Evolutionary conservation across 2,113 vertebrate species (phyloP).

Genomic region (Mustela lutreola): DNA sequence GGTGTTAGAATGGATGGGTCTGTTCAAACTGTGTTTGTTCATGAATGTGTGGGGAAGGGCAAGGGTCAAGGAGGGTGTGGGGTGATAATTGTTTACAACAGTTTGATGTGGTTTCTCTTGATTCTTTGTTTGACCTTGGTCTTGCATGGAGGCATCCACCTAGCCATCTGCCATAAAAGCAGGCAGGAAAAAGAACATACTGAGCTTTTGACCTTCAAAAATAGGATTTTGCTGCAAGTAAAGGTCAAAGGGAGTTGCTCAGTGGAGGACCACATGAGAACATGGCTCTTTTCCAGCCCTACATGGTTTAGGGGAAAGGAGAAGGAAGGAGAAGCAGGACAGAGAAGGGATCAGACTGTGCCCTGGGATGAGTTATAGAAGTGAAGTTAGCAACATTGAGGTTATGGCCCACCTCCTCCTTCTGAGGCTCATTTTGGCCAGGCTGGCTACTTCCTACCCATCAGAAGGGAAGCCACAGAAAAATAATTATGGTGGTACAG

Average conservation of each 20-base stretch:
- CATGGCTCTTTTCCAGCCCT: not conserved
- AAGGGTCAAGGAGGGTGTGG: not conserved
- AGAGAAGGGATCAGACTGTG: not conserved
- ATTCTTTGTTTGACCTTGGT: not conserved
- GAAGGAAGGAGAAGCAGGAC: not conserved
- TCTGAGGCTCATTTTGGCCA: not conserved
- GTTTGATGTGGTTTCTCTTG: not conserved
- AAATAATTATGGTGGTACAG: fast-evolving
- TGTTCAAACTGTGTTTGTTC: not conserved
- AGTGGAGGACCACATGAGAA: not conserved
- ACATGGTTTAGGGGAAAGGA: not conserved
- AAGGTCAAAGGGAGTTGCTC: not conserved
- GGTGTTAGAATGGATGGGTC: not conserved
- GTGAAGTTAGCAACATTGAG: not conserved
- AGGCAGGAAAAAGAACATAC: not conserved
- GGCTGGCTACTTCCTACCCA: not conserved
- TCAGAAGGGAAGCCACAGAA: not conserved
- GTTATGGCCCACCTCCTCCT: not conserved
- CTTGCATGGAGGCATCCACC: not conserved
- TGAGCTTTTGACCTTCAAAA: not conserved
- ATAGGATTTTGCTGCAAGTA: not conserved
- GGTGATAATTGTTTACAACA: not conserved
- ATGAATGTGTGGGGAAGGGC: not conserved
- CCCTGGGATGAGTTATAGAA: not conserved
- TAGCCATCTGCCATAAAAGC: not conserved